phyloP scores from a whole-genome alignment of 2,113 vertebrate genomes.

The Nanorana parkeri region DNA sequence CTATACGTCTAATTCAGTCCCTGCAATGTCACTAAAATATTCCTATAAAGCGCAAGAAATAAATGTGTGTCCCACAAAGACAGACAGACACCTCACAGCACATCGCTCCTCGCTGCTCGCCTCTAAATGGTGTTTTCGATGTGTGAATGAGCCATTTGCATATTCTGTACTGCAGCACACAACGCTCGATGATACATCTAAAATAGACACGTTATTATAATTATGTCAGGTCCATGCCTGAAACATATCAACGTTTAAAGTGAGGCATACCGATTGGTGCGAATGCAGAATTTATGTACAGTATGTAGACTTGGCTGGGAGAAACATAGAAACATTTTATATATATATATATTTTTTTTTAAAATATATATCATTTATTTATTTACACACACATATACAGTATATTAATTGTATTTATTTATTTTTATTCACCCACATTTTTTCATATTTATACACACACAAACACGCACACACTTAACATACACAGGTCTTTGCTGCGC shows the following conservation, averaged over 20 bases:
- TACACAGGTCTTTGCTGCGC: not conserved
- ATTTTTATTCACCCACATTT: no score
- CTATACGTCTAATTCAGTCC: constrained; percentile 19
- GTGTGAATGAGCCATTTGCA: not conserved
- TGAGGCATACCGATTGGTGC: no score
- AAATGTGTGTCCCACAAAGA: constrained; percentile 4
- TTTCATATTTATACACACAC: not conserved
- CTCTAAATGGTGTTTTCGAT: not conserved
- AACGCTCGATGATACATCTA: not conserved
- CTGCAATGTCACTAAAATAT: constrained; percentile 36
- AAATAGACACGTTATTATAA: not conserved
- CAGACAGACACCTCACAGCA: not conserved
- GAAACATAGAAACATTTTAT: no score
- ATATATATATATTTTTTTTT: no score
- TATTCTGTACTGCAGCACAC: not conserved
- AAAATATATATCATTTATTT: not conserved
- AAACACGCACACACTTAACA: not conserved
- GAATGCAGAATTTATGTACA: no score
- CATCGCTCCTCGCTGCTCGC: not conserved
- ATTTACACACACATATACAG: not conserved
- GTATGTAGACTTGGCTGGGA: no score
- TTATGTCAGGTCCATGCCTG: not conserved
- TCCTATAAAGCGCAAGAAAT: constrained; percentile 21
- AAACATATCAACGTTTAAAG: no score
- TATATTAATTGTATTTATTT: no score